Evolutionary conservation across 2,888 invertebrate genomes (phyloP), one percentile per base, ranked within the genome.

Genomic region (Notocelia uddmanniana): DNA sequence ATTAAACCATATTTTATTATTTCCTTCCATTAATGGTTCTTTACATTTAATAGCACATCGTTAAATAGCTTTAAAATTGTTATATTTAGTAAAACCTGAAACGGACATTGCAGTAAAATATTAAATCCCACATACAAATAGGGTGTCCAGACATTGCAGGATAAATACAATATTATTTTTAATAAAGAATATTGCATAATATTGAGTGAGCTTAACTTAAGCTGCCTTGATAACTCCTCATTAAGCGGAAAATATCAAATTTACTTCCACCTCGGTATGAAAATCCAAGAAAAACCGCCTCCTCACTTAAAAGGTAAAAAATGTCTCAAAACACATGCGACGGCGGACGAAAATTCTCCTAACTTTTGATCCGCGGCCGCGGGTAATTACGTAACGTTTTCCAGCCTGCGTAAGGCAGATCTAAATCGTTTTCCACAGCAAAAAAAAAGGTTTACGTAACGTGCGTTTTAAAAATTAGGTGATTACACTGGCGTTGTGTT

Each of bases 211-310:
- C 70, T 76, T 74, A 74, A 68, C 76, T 77, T 62, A 70, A 54
- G 79, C 79, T 78, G 78, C 80, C 80, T 78, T 83, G 85, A 86
- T 89, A 88, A 88, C 83, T 85, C 82, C 86, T 88, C 87, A 89
- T 90, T 90, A 89, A 81, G 81, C 66, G 83, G 82, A 83, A 87
- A 88, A 86, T 85, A 87, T 87, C 87, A 88, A 88, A 90, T 90
- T 91, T 89, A 82, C 85, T 83, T 84, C 80, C 81, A 76, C 81
- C 79, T 82, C 81, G 82, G 83, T 86, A 83, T 83, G 85, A 88
- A 89, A 89, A 88, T 85, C 83, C 81, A 83, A 85, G 86, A 86
- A 85, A 85, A 87, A 88, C 85, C 80, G 80, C 81, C 77, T 79
- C 78, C 77, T 78, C 79, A 68, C 80, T 82, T 83, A 80, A 76